Evolutionary conservation across 2,797 vertebrate species (phyloP).

Genomic region (Coilia nasus): DNA sequence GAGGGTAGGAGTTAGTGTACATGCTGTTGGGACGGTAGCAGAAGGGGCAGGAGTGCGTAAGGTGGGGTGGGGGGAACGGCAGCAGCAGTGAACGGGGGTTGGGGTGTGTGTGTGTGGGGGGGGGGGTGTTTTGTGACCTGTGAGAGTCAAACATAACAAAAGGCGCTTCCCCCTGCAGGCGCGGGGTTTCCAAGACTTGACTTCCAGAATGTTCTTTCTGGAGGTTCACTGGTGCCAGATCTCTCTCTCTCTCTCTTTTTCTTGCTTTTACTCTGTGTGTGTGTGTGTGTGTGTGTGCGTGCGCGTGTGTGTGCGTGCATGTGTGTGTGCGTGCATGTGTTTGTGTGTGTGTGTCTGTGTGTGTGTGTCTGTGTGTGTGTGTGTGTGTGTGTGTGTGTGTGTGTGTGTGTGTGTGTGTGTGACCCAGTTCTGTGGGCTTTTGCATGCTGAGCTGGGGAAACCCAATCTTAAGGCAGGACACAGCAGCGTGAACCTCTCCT

Average conservation of each 20-base stretch:
- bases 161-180: constrained; percentile 64
- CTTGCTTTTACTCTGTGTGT: background rate
- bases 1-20: constrained; percentile 69
- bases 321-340: no score
- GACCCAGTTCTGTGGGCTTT: constrained; percentile 63
- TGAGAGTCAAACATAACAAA: constrained; percentile 77
- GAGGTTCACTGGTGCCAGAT: constrained; percentile 37
- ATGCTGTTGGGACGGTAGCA: constrained; percentile 68
- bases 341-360: constrained; percentile 1
- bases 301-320: constrained; percentile 58
- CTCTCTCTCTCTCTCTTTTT: constrained; percentile 7
- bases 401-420: constrained; percentile 53
- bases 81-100: constrained; percentile 42
- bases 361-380: constrained; percentile 53
- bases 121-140: constrained; percentile 69
- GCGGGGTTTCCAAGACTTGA: constrained; percentile 75
- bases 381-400: constrained; percentile 12
- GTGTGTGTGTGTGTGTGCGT: background rate
- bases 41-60: constrained; percentile 52
- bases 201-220: constrained; percentile 73
- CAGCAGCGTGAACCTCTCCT: constrained; percentile 24
- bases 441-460: constrained; percentile 59
- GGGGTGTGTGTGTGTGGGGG: constrained; percentile 53
- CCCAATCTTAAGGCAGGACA: constrained; percentile 54
- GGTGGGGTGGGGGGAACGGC: constrained; percentile 13